phyloP scores from a whole-genome alignment of 2,797 vertebrate species.

The Danio kyathit region DNA sequence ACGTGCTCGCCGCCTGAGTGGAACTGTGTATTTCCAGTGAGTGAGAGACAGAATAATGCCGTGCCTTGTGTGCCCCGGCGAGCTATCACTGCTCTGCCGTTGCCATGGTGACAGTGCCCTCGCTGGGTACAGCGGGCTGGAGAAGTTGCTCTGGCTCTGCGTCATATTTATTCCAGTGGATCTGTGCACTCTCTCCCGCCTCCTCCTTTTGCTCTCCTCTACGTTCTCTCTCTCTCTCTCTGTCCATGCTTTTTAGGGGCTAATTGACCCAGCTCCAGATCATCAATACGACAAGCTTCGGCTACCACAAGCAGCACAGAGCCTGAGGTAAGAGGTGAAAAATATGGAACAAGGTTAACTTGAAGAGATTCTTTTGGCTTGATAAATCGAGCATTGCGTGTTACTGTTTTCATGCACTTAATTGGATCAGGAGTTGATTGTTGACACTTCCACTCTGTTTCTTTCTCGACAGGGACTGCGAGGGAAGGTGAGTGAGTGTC shows the following conservation, averaged over 20 bases:
- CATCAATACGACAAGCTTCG: slow-evolving; percentile 60
- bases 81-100: slow-evolving; percentile 83
- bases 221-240: slow-evolving; percentile 48
- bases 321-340: slow-evolving; percentile 64
- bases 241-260: slow-evolving; percentile 65
- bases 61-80: slow-evolving; percentile 75
- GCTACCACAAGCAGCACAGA: slow-evolving; percentile 68
- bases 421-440: slow-evolving; percentile 34
- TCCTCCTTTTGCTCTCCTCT: slow-evolving; percentile 43
- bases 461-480: slow-evolving; percentile 44
- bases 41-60: slow-evolving; percentile 68
- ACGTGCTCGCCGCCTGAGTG: slow-evolving; percentile 49
- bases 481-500: slow-evolving; percentile 57
- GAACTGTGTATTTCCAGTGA: slow-evolving; percentile 63
- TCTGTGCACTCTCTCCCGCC: slow-evolving; percentile 70
- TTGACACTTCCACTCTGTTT: slow-evolving; percentile 36
- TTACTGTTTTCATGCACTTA: slow-evolving; percentile 31
- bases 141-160: slow-evolving; percentile 84
- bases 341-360: slow-evolving; percentile 56
- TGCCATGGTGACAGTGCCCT: slow-evolving; percentile 88
- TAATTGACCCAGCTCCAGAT: slow-evolving; percentile 75
- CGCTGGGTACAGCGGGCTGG: slow-evolving; percentile 79
- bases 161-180: slow-evolving; percentile 85
- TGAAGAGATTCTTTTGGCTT: slow-evolving; percentile 19
- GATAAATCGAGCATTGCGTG: neutral